phyloP scores from a whole-genome alignment of 2,797 vertebrate genomes.

The Oryzias dopingdopingensis region DNA sequence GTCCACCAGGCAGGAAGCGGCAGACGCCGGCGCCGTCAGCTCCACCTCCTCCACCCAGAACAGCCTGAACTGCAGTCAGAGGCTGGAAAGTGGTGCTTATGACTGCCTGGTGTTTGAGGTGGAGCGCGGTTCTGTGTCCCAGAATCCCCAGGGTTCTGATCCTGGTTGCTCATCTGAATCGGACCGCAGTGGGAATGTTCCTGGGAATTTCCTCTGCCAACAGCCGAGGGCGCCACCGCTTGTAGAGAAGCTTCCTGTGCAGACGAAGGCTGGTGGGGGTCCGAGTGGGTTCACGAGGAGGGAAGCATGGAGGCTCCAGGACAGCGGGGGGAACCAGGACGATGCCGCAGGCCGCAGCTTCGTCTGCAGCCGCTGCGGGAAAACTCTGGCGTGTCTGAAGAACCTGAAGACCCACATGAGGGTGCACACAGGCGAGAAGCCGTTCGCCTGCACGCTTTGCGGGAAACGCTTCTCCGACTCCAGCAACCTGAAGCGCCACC shows the following conservation, averaged over 20 bases:
- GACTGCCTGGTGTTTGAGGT: constrained; percentile 46
- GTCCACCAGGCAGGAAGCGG: constrained; percentile 46
- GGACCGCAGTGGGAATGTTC: background rate
- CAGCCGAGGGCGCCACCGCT: constrained; percentile 26
- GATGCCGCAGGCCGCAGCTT: no score
- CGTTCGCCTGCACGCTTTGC: constrained; percentile 73
- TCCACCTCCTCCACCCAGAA: constrained; percentile 30
- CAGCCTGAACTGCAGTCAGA: constrained; percentile 17
- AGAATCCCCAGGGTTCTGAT: constrained; percentile 25
- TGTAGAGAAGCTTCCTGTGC: background rate
- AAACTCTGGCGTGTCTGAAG: constrained; percentile 74
- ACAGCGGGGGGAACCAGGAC: constrained; percentile 44
- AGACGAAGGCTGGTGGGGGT: background rate
- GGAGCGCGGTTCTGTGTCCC: constrained; percentile 26
- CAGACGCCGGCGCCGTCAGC: constrained; percentile 10
- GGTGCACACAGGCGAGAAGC: constrained; percentile 79
- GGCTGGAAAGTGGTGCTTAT: constrained; percentile 19
- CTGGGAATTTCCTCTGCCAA: background rate
- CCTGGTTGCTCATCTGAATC: constrained; percentile 44
- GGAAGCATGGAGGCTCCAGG: constrained; percentile 38
- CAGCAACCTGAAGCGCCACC: constrained; percentile 78
- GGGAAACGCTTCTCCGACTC: constrained; percentile 78
- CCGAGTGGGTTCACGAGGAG: background rate
- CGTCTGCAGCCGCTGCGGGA: constrained; percentile 73
- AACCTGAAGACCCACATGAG: constrained; percentile 79